Conservation (phyloP, 1,140 invertebrate genomes). For the Zeugodacus cucurbitae region DNA sequence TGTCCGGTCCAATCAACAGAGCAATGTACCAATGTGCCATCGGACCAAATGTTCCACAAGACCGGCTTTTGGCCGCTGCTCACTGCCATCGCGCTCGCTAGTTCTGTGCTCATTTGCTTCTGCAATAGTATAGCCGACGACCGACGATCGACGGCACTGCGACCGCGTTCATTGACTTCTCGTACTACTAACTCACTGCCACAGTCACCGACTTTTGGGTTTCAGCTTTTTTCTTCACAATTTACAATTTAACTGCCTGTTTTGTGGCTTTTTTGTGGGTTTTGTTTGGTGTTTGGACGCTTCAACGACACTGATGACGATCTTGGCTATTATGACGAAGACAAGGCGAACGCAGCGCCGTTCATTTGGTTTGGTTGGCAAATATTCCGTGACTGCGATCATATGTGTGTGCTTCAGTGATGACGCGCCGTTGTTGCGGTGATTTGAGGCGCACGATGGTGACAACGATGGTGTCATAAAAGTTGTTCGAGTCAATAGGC, state of each 20-base stretch:
- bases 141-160: conserved; percentile 40
- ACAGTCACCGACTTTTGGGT: conserved; percentile 61
- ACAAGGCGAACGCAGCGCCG: background rate
- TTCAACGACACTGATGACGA: background rate
- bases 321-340: conserved; percentile 19
- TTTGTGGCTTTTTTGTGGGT: background rate
- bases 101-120: conserved; percentile 19
- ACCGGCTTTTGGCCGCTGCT: background rate
- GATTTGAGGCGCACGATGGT: background rate
- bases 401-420: background rate
- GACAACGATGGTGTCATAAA: background rate
- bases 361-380: background rate
- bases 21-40: too few relatives aligned
- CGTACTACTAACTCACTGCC: conserved; percentile 63
- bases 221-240: background rate
- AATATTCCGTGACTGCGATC: background rate
- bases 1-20: background rate
- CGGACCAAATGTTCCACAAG: background rate
- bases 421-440: background rate
- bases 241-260: background rate
- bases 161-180: conserved; percentile 64
- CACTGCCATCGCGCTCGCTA: background rate
- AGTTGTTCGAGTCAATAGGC: background rate
- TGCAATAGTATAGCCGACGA: too few relatives aligned
- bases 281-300: background rate